Conservation (phyloP, 37 sponge, comb jelly and placozoan species). For the Amphimedon queenslandica region DNA sequence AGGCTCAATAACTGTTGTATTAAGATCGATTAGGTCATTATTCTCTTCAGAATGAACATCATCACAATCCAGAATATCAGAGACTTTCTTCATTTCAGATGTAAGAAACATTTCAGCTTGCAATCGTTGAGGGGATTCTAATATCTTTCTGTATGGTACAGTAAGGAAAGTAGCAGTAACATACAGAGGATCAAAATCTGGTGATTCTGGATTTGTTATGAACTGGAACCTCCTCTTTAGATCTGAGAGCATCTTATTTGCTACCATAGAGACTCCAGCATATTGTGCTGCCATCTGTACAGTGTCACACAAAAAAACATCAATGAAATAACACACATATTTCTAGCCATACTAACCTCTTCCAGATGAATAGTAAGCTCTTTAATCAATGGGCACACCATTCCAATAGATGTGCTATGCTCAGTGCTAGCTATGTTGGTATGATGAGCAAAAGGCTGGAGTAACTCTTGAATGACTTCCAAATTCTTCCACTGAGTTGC, state of each 20-base stretch:
- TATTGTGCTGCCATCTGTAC: too few species aligned
- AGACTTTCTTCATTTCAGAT: background rate
- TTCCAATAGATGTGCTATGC: background rate
- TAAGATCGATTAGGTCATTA: background rate
- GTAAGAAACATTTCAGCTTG: constrained; percentile 1
- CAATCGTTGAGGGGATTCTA: background rate
- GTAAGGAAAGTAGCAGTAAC: constrained; percentile 2
- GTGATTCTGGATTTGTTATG: background rate
- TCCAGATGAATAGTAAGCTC: constrained; percentile 11
- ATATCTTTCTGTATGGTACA: background rate
- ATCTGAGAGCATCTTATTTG: background rate
- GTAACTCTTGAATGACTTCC: background rate
- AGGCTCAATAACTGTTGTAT: background rate
- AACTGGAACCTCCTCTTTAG: constrained; percentile 1
- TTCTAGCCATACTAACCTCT: constrained; percentile 13
- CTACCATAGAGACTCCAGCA: background rate
- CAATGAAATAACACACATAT: background rate
- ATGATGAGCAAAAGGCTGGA: constrained; percentile 14
- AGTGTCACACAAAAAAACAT: background rate
- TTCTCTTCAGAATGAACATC: background rate
- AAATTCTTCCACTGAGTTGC: constrained; percentile 11
- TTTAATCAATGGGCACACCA: constrained; percentile 4
- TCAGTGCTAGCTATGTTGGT: constrained; percentile 14
- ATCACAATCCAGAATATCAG: background rate
- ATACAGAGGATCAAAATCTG: constrained; percentile 1